These are phyloP conservation scores for cattle (Bos taurus) DNA, from an alignment of 2,113 vertebrate species.

Conservation along the genomic window DNA sequence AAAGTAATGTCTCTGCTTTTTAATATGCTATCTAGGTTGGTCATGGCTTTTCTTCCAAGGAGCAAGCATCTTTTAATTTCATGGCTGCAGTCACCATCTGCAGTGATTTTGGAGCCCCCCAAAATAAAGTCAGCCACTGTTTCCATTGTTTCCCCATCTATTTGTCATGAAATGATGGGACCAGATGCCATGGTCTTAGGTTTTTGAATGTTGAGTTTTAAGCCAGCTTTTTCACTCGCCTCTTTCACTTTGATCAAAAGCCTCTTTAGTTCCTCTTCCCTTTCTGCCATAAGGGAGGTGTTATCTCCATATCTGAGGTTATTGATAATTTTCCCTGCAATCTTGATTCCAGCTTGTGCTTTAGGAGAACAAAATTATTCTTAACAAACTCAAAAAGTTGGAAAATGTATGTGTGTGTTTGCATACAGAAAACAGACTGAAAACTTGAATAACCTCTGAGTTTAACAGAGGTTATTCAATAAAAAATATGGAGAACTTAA, in stretches of 20 bases:
- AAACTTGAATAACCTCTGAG: background rate
- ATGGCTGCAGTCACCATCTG: background rate
- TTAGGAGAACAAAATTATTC: background rate
- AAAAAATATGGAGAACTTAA: background rate
- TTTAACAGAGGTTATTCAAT: background rate
- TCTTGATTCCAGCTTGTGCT: background rate
- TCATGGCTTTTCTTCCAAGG: background rate
- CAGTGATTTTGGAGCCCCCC: fast-evolving
- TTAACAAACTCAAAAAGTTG: background rate
- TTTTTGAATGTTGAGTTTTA: background rate
- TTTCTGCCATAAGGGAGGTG: background rate
- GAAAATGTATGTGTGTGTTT: background rate
- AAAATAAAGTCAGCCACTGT: background rate
- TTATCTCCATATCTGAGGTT: background rate
- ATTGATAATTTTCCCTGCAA: background rate
- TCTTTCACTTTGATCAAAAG: background rate
- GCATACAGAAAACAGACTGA: background rate
- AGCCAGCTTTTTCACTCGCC: background rate
- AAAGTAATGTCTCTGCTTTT: background rate
- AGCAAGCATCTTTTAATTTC: background rate
- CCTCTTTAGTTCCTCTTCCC: background rate
- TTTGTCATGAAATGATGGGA: background rate
- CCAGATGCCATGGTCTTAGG: background rate
- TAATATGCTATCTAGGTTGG: background rate
- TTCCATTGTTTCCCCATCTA: background rate